Conservation (phyloP, 53 echinoderm and acorn worm species). For the Hippasteria phrygiana region DNA sequence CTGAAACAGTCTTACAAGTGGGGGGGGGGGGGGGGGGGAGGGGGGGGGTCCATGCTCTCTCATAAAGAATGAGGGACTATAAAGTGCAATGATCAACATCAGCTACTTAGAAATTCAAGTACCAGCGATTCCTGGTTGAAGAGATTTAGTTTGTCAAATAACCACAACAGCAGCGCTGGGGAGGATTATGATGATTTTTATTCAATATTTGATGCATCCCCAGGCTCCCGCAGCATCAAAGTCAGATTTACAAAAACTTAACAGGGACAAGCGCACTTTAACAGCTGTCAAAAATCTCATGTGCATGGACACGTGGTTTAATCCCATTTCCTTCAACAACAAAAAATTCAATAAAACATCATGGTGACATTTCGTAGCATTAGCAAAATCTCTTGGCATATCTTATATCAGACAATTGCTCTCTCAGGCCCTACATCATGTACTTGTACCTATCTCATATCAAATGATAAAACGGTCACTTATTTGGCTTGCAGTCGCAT, state of each 20-base stretch:
- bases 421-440: neutral
- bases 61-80: no score
- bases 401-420: neutral
- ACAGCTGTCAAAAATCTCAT: neutral
- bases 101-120: no score
- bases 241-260: neutral
- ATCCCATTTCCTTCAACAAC: no score
- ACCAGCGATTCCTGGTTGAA: no score
- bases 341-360: neutral
- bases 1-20: no score
- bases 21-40: no score
- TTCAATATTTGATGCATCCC: neutral
- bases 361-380: neutral
- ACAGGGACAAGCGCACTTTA: neutral
- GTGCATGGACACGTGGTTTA: neutral
- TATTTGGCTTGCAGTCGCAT: neutral
- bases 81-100: no score
- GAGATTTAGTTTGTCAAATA: no score
- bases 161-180: no score
- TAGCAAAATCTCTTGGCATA: neutral
- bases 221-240: neutral
- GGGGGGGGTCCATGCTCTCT: no score
- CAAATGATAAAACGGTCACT: neutral
- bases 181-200: neutral
- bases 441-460: no score